These are phyloP conservation scores for Venturia canescens DNA, from an alignment of 1,140 invertebrate genomes.

Conservation along the genomic window DNA sequence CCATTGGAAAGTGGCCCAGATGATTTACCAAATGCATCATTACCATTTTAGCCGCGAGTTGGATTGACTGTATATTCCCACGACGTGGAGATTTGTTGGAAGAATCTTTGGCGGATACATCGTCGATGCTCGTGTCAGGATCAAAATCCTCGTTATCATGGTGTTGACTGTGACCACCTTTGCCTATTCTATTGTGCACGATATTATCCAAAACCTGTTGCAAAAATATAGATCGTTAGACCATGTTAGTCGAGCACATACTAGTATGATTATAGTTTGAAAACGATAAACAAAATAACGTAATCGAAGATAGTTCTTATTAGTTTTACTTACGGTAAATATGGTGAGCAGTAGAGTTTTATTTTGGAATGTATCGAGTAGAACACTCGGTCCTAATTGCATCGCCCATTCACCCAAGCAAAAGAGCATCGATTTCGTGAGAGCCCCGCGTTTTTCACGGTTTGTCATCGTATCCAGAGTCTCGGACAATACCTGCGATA, in stretches of 20 bases:
- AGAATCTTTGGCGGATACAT: conserved; percentile 77
- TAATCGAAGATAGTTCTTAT: background rate
- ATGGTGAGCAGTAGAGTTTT: conserved; percentile 80
- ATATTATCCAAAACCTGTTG: conserved; percentile 72
- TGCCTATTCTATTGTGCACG: conserved; percentile 69
- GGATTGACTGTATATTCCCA: conserved; percentile 76
- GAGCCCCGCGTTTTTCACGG: conserved; percentile 75
- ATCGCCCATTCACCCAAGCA: conserved; percentile 97
- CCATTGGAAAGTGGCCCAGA: conserved; percentile 93
- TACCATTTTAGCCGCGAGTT: conserved; percentile 83
- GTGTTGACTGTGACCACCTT: conserved; percentile 62
- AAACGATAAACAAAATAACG: conserved; percentile 56
- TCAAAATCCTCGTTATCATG: conserved; percentile 82
- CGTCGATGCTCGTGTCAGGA: conserved; percentile 83
- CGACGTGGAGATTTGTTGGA: conserved; percentile 74
- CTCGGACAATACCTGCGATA: conserved; percentile 78
- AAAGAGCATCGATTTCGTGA: conserved; percentile 90
- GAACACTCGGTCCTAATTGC: conserved; percentile 78
- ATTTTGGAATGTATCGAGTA: conserved; percentile 75
- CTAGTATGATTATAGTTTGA: background rate
- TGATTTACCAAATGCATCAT: conserved; percentile 91
- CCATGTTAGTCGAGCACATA: too few relatives aligned
- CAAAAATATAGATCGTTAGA: conserved; percentile 23
- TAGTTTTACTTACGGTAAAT: conserved; percentile 77
- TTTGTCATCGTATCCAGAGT: conserved; percentile 79